These are phyloP conservation scores for Galeopterus variegatus DNA, from an alignment of 2,113 vertebrate genomes.

Conservation along the genomic window DNA sequence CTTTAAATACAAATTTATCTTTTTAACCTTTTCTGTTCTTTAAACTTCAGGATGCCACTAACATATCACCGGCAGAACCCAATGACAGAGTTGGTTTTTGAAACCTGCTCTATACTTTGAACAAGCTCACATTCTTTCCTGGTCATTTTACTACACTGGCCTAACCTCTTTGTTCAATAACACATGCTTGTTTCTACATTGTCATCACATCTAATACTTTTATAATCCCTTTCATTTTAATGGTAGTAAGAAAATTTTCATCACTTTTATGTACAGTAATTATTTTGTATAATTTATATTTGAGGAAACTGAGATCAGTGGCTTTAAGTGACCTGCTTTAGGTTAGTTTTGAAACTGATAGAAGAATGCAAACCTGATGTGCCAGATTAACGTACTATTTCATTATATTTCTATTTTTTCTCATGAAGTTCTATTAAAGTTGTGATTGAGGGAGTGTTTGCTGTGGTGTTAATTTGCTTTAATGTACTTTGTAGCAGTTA, in stretches of 20 bases:
- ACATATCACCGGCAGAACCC: background rate
- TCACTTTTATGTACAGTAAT: background rate
- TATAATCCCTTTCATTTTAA: background rate
- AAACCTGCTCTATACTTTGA: background rate
- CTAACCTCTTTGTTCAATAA: background rate
- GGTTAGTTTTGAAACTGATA: background rate
- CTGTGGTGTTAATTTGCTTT: background rate
- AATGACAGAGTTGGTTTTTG: background rate
- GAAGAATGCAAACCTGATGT: background rate
- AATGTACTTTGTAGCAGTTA: background rate
- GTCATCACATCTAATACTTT: background rate
- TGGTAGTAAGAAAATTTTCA: background rate
- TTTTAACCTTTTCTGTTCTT: background rate
- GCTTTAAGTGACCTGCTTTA: background rate
- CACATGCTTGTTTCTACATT: background rate
- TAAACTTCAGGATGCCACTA: background rate
- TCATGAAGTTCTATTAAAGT: constrained; percentile 7
- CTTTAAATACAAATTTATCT: background rate
- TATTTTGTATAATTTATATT: background rate
- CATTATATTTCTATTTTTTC: background rate
- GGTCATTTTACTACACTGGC: background rate
- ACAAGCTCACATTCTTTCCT: background rate
- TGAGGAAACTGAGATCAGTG: background rate
- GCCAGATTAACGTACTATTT: background rate
- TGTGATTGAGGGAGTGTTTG: background rate